Conservation (phyloP, 1,140 invertebrate species). For the Scaptomyza graminum region DNA sequence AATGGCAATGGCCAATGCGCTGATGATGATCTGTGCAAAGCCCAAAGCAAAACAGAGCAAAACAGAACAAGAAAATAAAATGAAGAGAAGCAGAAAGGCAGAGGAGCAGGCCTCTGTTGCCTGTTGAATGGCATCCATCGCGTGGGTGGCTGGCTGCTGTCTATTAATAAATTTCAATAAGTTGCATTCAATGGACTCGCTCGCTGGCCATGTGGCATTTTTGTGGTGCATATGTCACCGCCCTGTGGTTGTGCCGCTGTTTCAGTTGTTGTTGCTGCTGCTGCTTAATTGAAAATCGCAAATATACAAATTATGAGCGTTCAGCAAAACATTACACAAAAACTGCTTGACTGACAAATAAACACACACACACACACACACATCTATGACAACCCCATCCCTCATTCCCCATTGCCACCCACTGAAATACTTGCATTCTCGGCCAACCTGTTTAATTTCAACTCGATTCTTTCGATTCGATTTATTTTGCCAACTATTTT, state of each 20-base stretch:
- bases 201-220: conserved; percentile 70
- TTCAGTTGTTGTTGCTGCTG: conserved; percentile 1
- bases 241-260: conserved; percentile 8
- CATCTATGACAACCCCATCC: background rate
- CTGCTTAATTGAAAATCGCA: conserved; percentile 76
- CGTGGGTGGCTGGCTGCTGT: conserved; percentile 54
- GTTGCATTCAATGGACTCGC: conserved; percentile 52
- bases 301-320: conserved; percentile 71
- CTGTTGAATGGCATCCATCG: conserved; percentile 11
- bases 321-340: conserved; percentile 11
- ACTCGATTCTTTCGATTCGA: conserved; percentile 77
- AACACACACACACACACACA: conserved; percentile 23
- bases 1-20: conserved; percentile 40
- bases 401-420: background rate
- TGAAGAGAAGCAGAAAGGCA: too few relatives aligned
- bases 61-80: conserved; percentile 2
- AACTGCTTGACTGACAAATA: conserved; percentile 61
- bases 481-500: conserved; percentile 73
- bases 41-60: background rate
- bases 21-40: background rate
- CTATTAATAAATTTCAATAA: conserved; percentile 81
- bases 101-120: background rate
- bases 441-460: conserved; percentile 80
- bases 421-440: conserved; percentile 42
- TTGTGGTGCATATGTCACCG: conserved; percentile 75